A percentile compares a stretch with the other conserved stretches of the same genome.
Conservation (phyloP, 2,888 invertebrate species). For the Linyphia triangularis region DNA sequence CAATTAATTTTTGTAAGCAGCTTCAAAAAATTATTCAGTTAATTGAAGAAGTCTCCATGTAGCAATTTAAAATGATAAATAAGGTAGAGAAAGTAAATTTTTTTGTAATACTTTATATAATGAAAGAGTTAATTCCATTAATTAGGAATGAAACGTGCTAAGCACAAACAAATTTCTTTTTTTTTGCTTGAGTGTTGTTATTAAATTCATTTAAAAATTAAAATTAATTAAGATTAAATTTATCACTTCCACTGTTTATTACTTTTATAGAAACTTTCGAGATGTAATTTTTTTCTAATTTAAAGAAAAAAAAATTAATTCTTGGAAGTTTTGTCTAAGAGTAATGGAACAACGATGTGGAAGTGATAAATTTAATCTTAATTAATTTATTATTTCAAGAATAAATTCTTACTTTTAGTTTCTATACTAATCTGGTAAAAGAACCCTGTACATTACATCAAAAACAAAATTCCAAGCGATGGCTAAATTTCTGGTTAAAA, state of each 20-base stretch:
- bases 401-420: too few relatives aligned
- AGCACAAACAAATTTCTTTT: too few relatives aligned
- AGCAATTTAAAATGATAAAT: too few relatives aligned
- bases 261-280: not conserved
- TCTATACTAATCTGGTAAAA: too few relatives aligned
- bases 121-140: too few relatives aligned
- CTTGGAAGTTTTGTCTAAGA: not conserved
- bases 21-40: conserved; percentile 38
- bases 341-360: not conserved
- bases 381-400: not conserved
- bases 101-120: too few relatives aligned
- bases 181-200: too few relatives aligned
- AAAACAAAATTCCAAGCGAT: not conserved
- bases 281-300: not conserved
- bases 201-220: not conserved
- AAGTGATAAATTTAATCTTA: not conserved
- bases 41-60: conserved; percentile 38
- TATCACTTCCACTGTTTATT: not conserved
- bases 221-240: not conserved
- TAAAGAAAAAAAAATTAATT: not conserved
- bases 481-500: not conserved
- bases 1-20: conserved; percentile 55
- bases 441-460: too few relatives aligned
- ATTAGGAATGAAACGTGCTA: too few relatives aligned
- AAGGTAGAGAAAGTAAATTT: too few relatives aligned